Evolutionary conservation across 2,797 vertebrate genomes (phyloP).

Genomic region (Oreochromis grahami): DNA sequence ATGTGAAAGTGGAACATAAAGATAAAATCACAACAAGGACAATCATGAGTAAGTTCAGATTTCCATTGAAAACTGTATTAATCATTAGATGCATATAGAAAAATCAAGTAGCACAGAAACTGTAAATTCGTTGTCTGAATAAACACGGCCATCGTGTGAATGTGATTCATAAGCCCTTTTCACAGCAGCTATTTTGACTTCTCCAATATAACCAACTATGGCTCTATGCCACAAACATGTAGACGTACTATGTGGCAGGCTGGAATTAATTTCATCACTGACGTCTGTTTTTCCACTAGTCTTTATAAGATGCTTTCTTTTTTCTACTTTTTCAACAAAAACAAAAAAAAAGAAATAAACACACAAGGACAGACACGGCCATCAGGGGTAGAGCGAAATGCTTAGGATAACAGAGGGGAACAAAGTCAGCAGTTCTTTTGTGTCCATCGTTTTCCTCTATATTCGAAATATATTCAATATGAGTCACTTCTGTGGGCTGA

Average conservation of each 20-base stretch:
- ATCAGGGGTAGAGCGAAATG: background rate
- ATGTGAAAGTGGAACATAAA: background rate
- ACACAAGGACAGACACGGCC: background rate
- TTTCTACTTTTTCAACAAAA: background rate
- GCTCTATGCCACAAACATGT: background rate
- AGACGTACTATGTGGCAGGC: background rate
- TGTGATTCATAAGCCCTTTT: background rate
- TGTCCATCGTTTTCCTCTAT: background rate
- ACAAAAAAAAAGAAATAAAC: background rate
- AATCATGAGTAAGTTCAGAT: background rate
- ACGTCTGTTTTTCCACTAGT: background rate
- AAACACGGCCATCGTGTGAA: background rate
- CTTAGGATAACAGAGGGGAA: background rate
- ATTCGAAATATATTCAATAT: background rate
- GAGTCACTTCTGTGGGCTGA: background rate
- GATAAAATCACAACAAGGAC: background rate
- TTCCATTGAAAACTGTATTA: background rate
- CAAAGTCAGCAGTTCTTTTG: background rate
- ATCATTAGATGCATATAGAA: background rate
- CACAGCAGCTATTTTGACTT: background rate
- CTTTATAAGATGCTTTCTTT: background rate
- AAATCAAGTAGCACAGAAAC: background rate
- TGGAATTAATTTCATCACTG: background rate
- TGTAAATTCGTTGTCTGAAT: background rate
- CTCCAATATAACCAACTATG: background rate